Evolutionary conservation across 2,113 vertebrate genomes (phyloP).

Genomic region (Nothocercus julius): DNA sequence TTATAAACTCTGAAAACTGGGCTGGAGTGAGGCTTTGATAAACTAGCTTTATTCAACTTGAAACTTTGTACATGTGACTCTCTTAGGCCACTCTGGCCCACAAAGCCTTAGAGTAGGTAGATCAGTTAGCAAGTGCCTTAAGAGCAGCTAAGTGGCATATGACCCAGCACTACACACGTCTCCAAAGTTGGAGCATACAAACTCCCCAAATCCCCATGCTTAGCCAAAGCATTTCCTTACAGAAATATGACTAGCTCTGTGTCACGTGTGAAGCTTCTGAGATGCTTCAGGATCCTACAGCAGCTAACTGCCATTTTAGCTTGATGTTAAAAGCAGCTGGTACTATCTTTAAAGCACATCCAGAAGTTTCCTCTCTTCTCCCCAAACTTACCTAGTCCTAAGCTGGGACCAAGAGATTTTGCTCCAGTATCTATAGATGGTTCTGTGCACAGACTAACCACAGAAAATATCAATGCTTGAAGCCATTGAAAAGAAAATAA

Average conservation of each 20-base stretch:
- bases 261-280: background rate
- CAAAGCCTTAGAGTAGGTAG: background rate
- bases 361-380: background rate
- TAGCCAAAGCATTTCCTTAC: background rate
- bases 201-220: rapidly evolving
- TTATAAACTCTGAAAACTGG: background rate
- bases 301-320: background rate
- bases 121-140: background rate
- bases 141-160: background rate
- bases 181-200: background rate
- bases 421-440: background rate
- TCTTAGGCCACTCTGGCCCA: background rate
- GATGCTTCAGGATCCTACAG: background rate
- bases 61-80: background rate
- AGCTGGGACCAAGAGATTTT: background rate
- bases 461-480: background rate
- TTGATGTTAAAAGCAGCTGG: background rate
- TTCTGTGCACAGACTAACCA: background rate
- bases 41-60: background rate
- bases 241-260: background rate
- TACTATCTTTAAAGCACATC: background rate
- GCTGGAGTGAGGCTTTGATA: background rate
- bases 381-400: background rate
- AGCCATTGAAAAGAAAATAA: background rate
- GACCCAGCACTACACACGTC: background rate